Conservation (phyloP, 2,797 vertebrate species). For the Streptopelia turtur region DNA sequence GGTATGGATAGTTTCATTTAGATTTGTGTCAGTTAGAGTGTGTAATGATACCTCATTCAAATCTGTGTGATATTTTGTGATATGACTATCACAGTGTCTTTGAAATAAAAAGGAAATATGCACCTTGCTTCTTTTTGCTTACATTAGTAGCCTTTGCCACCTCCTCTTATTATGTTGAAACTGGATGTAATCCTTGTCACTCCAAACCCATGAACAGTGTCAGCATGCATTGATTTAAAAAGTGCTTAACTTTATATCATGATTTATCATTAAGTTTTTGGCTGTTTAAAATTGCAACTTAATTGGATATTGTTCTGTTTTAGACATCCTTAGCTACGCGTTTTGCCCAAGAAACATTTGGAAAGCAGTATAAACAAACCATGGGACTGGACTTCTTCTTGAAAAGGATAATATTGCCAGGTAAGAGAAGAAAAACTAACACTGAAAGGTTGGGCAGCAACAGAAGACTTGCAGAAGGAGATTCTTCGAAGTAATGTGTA, state of each 20-base stretch:
- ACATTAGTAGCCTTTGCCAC: neutral
- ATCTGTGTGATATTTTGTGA: neutral
- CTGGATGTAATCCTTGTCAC: neutral
- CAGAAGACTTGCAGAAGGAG: neutral
- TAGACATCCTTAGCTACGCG: conserved; percentile 97
- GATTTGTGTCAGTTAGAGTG: neutral
- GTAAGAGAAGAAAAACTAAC: conserved; percentile 82
- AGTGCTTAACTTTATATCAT: conserved; percentile 29
- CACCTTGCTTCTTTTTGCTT: neutral
- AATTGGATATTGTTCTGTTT: conserved; percentile 73
- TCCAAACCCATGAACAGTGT: neutral
- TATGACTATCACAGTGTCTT: neutral
- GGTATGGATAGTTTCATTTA: neutral
- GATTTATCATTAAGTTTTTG: conserved; percentile 28
- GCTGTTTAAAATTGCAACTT: conserved; percentile 53
- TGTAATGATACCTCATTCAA: neutral
- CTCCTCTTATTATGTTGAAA: neutral
- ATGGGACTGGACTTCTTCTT: conserved; percentile 99
- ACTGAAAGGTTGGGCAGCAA: neutral
- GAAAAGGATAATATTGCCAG: conserved; percentile 97
- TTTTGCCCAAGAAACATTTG: conserved; percentile 98
- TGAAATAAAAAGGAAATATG: neutral
- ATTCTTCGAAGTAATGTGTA: neutral
- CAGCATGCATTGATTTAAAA: conserved; percentile 7
- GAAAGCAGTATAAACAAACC: conserved; percentile 99